These are phyloP conservation scores for Brachyopa scutellaris DNA, from an alignment of 2,888 invertebrate species.

Conservation along the genomic window DNA sequence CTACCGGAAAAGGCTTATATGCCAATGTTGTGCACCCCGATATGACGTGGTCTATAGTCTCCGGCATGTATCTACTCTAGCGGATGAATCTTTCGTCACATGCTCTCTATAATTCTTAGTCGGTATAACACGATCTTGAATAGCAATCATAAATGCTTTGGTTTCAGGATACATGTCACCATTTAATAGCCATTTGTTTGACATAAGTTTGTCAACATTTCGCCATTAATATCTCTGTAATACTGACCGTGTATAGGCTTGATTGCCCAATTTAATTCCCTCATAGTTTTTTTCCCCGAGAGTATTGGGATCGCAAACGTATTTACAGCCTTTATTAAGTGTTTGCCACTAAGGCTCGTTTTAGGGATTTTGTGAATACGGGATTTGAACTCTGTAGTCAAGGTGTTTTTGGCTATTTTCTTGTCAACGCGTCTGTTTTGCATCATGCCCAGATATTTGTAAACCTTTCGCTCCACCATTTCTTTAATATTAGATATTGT, in stretches of 20 bases:
- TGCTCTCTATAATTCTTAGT: constrained; percentile 33
- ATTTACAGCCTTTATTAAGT: no score
- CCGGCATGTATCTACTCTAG: constrained; percentile 18
- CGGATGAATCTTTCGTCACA: constrained; percentile 3
- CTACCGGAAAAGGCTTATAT: constrained; percentile 10
- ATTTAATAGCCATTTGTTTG: constrained; percentile 1
- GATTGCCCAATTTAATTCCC: neutral
- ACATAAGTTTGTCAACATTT: neutral
- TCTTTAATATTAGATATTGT: neutral
- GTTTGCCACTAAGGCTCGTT: neutral
- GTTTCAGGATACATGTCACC: constrained; percentile 28
- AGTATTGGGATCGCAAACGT: no score
- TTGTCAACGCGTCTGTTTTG: neutral
- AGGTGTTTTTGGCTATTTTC: neutral
- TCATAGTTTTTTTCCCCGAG: neutral
- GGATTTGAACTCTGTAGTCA: neutral
- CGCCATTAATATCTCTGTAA: neutral
- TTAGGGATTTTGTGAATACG: neutral
- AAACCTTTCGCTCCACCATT: constrained; percentile 16
- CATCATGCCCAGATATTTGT: constrained; percentile 30
- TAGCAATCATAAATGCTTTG: constrained; percentile 35
- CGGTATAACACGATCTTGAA: constrained; percentile 20
- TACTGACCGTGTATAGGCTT: neutral
- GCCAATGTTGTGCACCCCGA: constrained; percentile 25
- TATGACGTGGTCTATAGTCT: constrained; percentile 35